Evolutionary conservation across 1,140 invertebrate genomes (phyloP).

Genomic region (Micrasema minimum): DNA sequence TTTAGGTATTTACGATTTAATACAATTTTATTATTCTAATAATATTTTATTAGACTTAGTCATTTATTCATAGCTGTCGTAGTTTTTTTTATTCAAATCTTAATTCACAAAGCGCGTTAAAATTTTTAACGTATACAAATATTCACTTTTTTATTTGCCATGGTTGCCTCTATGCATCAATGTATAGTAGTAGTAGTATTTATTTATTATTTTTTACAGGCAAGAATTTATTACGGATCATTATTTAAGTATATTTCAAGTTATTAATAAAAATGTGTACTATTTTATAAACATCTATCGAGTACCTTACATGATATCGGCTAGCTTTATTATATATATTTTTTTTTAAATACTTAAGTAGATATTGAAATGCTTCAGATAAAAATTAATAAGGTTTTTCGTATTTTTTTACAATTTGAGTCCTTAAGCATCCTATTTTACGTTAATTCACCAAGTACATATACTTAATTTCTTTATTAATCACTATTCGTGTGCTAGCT

Average conservation of each 20-base stretch:
- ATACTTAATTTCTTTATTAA: too few species aligned
- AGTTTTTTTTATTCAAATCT: neutral
- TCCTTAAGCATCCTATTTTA: too few species aligned
- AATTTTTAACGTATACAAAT: neutral
- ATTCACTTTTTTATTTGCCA: neutral
- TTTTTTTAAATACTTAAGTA: neutral
- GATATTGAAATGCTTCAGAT: neutral
- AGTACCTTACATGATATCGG: neutral
- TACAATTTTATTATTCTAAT: neutral
- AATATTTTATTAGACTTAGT: neutral
- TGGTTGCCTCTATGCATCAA: neutral
- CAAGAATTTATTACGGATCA: neutral
- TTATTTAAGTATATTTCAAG: neutral
- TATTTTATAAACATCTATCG: neutral
- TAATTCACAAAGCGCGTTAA: neutral
- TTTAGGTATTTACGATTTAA: neutral
- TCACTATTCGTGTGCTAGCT: conserved; percentile 26
- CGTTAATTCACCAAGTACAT: too few species aligned
- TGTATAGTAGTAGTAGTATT: neutral
- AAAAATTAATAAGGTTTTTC: neutral
- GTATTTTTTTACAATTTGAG: neutral
- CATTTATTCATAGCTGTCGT: neutral
- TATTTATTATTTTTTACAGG: neutral
- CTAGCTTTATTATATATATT: neutral
- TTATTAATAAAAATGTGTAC: neutral